Conservation (phyloP, 2,113 vertebrate genomes). For the Caracal caracal region DNA sequence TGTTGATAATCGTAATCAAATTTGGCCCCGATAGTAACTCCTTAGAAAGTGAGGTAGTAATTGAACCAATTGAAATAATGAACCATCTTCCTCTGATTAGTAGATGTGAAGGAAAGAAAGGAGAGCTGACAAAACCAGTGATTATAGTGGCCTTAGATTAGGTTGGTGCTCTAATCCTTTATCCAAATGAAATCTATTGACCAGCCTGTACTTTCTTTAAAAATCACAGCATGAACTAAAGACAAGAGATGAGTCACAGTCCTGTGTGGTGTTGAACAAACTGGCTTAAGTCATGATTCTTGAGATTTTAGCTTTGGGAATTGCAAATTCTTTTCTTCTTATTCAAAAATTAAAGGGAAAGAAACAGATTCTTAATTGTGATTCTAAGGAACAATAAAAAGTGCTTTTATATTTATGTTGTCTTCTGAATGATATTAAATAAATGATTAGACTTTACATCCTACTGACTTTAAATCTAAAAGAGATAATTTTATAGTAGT, state of each 20-base stretch:
- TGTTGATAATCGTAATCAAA: not conserved
- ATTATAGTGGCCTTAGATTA: not conserved
- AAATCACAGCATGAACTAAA: conserved; percentile 41
- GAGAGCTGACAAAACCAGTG: not conserved
- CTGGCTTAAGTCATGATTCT: not conserved
- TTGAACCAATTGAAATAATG: not conserved
- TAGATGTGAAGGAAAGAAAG: not conserved
- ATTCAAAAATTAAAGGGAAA: conserved; percentile 37
- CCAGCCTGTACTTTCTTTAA: conserved; percentile 7
- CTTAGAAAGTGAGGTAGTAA: not conserved
- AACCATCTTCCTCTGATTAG: conserved; percentile 12
- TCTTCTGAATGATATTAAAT: conserved; percentile 38
- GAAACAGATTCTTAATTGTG: conserved; percentile 23
- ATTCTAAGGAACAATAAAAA: conserved; percentile 25
- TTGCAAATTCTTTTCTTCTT: not conserved
- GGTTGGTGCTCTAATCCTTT: not conserved
- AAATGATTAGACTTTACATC: conserved; percentile 26
- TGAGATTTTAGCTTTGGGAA: conserved; percentile 24
- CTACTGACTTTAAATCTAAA: conserved; percentile 10
- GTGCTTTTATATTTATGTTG: not conserved
- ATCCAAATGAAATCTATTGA: not conserved
- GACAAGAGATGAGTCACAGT: conserved; percentile 13
- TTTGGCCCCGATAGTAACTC: not conserved
- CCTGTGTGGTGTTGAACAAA: not conserved
- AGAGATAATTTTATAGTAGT: not conserved